These are phyloP conservation scores for Oryzias dopingdopingensis DNA, from an alignment of 2,797 vertebrate genomes.

Conservation along the genomic window DNA sequence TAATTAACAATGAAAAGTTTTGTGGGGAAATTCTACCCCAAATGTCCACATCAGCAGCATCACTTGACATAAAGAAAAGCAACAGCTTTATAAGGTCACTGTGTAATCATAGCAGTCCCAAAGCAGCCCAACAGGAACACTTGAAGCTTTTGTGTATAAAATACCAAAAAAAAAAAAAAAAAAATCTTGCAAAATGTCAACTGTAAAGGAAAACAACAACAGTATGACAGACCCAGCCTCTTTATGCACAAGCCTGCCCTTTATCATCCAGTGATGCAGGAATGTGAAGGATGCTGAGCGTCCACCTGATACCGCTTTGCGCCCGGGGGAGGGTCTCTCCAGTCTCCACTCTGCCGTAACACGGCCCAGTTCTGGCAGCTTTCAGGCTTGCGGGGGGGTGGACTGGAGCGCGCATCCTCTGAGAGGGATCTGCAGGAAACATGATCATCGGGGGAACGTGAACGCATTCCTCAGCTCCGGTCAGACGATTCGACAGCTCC, in stretches of 20 bases:
- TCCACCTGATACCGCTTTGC: conserved; percentile 64
- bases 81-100: conserved; percentile 29
- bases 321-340: conserved; percentile 70
- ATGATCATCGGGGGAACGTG: conserved; percentile 39
- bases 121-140: conserved; percentile 5
- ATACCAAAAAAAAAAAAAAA: conserved; percentile 27
- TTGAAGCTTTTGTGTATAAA: conserved; percentile 25
- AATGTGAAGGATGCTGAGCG: conserved; percentile 66
- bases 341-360: conserved; percentile 57
- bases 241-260: conserved; percentile 27
- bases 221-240: neutral
- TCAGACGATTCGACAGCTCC: conserved; percentile 29
- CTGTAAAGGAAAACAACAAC: conserved; percentile 4
- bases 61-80: neutral
- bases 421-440: conserved; percentile 40
- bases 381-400: conserved; percentile 2
- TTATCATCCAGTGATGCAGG: conserved; percentile 53
- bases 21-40: neutral
- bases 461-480: conserved; percentile 25
- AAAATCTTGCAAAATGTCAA: conserved; percentile 46
- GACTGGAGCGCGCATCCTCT: conserved; percentile 42
- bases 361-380: conserved; percentile 34
- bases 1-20: no score
- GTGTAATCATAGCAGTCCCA: conserved; percentile 9
- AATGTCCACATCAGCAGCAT: neutral